Conservation (phyloP, 2,113 vertebrate species). For the Pedetes capensis region DNA sequence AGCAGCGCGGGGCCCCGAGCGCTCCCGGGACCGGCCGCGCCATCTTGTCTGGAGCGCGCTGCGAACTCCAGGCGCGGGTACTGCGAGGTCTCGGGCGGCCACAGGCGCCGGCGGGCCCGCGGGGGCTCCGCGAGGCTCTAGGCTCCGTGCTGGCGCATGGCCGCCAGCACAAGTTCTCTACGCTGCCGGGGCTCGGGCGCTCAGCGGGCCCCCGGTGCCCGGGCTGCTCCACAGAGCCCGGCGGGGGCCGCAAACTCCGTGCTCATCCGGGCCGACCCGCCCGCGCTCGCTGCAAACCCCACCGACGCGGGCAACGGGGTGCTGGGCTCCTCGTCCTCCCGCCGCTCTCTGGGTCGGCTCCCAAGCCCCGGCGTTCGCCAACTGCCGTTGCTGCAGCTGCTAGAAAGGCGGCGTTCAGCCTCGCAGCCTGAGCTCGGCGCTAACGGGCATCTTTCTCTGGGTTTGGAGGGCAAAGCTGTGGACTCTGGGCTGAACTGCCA, state of each 20-base stretch:
- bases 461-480: background rate
- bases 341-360: background rate
- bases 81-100: background rate
- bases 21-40: constrained; percentile 88
- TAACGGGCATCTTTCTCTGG: constrained; percentile 14
- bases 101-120: background rate
- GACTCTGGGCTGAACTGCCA: background rate
- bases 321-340: background rate
- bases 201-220: constrained; percentile 17
- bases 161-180: background rate
- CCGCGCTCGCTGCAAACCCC: background rate
- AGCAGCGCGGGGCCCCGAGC: constrained; percentile 79
- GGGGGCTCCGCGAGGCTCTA: constrained; percentile 2
- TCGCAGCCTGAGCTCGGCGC: background rate
- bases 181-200: background rate
- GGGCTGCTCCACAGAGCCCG: constrained; percentile 1
- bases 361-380: background rate
- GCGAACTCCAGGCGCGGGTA: constrained; percentile 29
- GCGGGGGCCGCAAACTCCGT: constrained; percentile 17
- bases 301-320: background rate
- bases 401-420: background rate
- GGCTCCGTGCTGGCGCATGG: constrained; percentile 47
- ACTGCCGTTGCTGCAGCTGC: background rate
- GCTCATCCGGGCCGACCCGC: constrained; percentile 64
- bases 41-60: constrained; percentile 91